phyloP scores from a whole-genome alignment of 2,888 invertebrate species.

The Lobophora halterata region DNA sequence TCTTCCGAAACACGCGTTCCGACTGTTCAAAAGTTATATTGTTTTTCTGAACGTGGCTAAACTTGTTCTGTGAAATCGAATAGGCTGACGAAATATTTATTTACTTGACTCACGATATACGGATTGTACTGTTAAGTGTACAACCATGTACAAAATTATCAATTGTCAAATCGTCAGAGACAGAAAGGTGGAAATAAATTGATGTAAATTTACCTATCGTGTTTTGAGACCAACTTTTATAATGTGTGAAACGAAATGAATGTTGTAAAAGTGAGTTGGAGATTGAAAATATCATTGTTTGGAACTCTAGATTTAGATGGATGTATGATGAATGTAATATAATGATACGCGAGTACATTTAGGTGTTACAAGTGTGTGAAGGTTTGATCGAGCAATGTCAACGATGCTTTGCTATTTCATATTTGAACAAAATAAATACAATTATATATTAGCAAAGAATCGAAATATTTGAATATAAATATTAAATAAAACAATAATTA shows the following conservation, averaged over 20 bases:
- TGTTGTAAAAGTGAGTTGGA: constrained; percentile 15
- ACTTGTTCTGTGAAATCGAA: constrained; percentile 62
- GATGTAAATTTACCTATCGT: constrained; percentile 49
- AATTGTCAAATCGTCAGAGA: constrained; percentile 39
- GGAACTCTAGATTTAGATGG: constrained; percentile 7
- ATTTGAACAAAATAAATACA: no score
- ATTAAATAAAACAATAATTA: no score
- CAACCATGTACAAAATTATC: constrained; percentile 53
- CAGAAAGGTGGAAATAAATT: constrained; percentile 24
- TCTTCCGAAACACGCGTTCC: constrained; percentile 40
- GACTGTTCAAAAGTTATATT: constrained; percentile 31
- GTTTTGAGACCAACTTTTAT: constrained; percentile 66
- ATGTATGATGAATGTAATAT: constrained; percentile 5
- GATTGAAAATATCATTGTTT: constrained; percentile 20
- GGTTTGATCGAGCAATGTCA: no score
- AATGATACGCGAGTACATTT: no score
- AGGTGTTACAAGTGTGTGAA: no score
- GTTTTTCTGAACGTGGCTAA: constrained; percentile 59
- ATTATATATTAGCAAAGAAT: no score
- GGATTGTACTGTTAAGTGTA: constrained; percentile 66
- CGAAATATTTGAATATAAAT: no score
- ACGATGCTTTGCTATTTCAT: no score
- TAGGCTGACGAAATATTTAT: constrained; percentile 47
- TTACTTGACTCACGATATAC: constrained; percentile 43
- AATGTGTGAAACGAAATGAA: constrained; percentile 35